Evolutionary conservation across 2,113 vertebrate genomes (phyloP).

Genomic region (Nerophis ophidion): DNA sequence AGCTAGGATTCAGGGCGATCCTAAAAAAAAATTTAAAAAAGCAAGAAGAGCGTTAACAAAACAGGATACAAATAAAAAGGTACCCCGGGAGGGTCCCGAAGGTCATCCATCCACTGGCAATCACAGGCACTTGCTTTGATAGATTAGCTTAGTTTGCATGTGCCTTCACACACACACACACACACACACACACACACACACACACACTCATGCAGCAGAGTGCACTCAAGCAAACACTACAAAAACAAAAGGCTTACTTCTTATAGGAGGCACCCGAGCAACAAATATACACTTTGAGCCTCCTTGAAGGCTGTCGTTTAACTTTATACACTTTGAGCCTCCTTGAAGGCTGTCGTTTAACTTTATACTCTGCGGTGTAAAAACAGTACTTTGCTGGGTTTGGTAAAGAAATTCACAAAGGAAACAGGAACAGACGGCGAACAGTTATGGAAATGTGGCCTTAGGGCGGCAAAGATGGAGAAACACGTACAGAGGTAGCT

Average conservation of each 20-base stretch:
- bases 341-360: not conserved
- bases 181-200: conserved; percentile 12
- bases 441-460: not conserved
- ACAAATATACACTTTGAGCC: conserved; percentile 9
- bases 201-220: not conserved
- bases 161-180: conserved; percentile 25
- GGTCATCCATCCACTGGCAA: conserved; percentile 52
- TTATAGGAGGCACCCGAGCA: not conserved
- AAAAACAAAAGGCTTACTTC: not conserved
- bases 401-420: conserved; percentile 4
- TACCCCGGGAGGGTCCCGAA: conserved; percentile 44
- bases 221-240: conserved; percentile 1
- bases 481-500: not conserved
- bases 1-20: conserved; percentile 21
- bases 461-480: not conserved
- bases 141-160: conserved; percentile 36
- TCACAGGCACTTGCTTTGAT: conserved; percentile 66
- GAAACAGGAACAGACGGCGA: not conserved
- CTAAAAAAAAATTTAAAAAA: conserved; percentile 18
- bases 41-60: conserved; percentile 18
- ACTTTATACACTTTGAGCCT: no score
- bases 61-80: conserved; percentile 25
- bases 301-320: not conserved
- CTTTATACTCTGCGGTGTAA: conserved; percentile 1
- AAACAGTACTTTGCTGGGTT: conserved; percentile 6